phyloP scores from a whole-genome alignment of 2,888 invertebrate species.

The Mongoloraphidia duomilia region DNA sequence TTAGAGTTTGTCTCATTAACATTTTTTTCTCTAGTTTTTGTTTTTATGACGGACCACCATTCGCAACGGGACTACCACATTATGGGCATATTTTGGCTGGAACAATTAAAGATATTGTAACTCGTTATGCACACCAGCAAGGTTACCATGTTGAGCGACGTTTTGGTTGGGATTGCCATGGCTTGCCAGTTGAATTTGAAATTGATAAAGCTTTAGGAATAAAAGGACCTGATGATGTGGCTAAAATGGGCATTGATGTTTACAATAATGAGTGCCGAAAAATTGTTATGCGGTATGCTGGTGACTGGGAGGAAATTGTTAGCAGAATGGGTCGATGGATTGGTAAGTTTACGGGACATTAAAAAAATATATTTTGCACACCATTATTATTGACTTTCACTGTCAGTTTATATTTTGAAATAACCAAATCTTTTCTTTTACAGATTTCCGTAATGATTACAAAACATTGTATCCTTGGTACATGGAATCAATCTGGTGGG shows the following conservation, averaged over 20 bases:
- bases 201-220: constrained; percentile 83
- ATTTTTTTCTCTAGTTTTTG: constrained; percentile 50
- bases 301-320: constrained; percentile 82
- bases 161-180: constrained; percentile 99
- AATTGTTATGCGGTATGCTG: constrained; percentile 91
- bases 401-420: too few species aligned
- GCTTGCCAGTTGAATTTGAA: constrained; percentile 90
- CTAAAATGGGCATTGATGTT: constrained; percentile 86
- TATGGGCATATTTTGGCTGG: constrained; percentile 98
- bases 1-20: background rate
- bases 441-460: constrained; percentile 95
- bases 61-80: constrained; percentile 97
- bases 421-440: constrained; percentile 16
- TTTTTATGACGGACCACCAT: constrained; percentile 98
- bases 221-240: constrained; percentile 91
- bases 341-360: constrained; percentile 33
- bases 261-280: constrained; percentile 94
- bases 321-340: constrained; percentile 93
- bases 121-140: constrained; percentile 90
- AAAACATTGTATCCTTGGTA: constrained; percentile 97
- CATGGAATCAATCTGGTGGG: constrained; percentile 99
- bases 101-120: constrained; percentile 96
- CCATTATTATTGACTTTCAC: background rate
- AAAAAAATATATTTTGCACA: background rate
- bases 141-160: constrained; percentile 83